Evolutionary conservation across 2,888 invertebrate genomes (phyloP).

Genomic region (Volucella inanis): DNA sequence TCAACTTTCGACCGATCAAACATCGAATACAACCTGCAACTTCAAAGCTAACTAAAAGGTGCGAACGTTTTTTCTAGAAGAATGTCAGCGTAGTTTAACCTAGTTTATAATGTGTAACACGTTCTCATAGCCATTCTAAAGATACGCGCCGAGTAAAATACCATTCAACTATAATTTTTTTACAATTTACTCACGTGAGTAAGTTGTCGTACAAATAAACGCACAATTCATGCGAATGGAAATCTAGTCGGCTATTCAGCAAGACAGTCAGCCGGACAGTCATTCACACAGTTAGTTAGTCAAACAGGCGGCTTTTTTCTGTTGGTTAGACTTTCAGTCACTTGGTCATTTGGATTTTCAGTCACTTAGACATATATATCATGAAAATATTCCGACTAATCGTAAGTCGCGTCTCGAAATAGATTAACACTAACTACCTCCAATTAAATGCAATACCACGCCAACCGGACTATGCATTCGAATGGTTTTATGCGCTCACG

Average conservation of each 20-base stretch:
- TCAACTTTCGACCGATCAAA: constrained; percentile 18
- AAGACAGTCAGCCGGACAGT: background rate
- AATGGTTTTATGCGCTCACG: constrained; percentile 14
- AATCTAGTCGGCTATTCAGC: no score
- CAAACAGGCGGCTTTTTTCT: no score
- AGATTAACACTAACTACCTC: constrained; percentile 56
- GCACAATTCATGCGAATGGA: constrained; percentile 34
- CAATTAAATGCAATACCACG: constrained; percentile 65
- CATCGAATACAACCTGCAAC: background rate
- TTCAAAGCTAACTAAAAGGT: constrained; percentile 18
- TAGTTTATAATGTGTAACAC: constrained; percentile 43
- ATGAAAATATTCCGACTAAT: constrained; percentile 26
- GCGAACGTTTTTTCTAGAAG: constrained; percentile 13
- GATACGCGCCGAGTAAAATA: constrained; percentile 27
- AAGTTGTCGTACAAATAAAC: constrained; percentile 1
- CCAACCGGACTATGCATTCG: constrained; percentile 53
- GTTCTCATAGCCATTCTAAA: constrained; percentile 51
- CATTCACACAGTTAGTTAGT: no score
- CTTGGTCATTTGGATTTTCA: background rate
- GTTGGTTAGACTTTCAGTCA: no score
- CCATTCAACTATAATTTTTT: constrained; percentile 4
- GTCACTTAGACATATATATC: constrained; percentile 52
- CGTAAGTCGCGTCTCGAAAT: constrained; percentile 51
- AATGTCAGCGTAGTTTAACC: constrained; percentile 64
- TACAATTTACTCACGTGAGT: constrained; percentile 47